Percentiles rank a stretch among this genome's conserved stretches.
phyloP scores from a whole-genome alignment of 2,888 invertebrate genomes.

The Morpho achilles region DNA sequence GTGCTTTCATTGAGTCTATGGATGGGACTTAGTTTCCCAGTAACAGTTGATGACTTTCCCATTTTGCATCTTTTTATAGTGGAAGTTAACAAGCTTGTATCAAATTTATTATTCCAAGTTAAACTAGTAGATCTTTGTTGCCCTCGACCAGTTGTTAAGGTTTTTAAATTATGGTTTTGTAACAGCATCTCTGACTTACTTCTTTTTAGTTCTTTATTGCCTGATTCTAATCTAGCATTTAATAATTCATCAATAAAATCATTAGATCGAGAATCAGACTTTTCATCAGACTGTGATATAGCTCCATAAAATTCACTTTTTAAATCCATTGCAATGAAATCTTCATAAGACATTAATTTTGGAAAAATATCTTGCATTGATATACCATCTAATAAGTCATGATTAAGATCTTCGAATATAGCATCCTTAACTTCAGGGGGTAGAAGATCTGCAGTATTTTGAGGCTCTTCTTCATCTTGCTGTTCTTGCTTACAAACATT shows the following conservation, averaged over 20 bases:
- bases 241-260: constrained; percentile 79
- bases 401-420: constrained; percentile 90
- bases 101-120: constrained; percentile 85
- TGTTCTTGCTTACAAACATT: constrained; percentile 82
- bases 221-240: constrained; percentile 70
- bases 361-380: constrained; percentile 92
- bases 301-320: constrained; percentile 80
- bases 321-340: constrained; percentile 81
- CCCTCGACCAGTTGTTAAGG: constrained; percentile 71
- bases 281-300: constrained; percentile 65
- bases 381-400: constrained; percentile 89
- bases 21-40: constrained; percentile 65
- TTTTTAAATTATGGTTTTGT: constrained; percentile 69
- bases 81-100: constrained; percentile 78
- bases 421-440: constrained; percentile 93
- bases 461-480: constrained; percentile 87
- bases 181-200: constrained; percentile 83
- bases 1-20: constrained; percentile 55
- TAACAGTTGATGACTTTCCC: constrained; percentile 63
- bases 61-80: constrained; percentile 85
- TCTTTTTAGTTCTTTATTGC: constrained; percentile 79
- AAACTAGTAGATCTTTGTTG: constrained; percentile 84
- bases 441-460: constrained; percentile 87
- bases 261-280: constrained; percentile 71
- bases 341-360: constrained; percentile 84